Percentiles rank a stretch among this genome's conserved stretches.
Evolutionary conservation across 2,797 vertebrate genomes (phyloP).

Genomic region (Hippoglossus hippoglossus): DNA sequence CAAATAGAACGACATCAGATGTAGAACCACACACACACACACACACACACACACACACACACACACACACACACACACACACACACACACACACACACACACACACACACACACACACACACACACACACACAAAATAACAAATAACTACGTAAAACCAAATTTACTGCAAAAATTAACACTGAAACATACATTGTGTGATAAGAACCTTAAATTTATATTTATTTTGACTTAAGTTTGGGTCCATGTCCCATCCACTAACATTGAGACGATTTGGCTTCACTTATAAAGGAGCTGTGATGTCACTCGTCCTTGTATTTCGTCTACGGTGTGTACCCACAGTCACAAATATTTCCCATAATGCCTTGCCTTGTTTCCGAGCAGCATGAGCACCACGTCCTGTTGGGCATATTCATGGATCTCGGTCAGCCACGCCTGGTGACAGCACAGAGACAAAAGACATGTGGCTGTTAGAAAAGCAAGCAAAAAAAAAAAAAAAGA

Average conservation of each 20-base stretch:
- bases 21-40: neutral
- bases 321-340: neutral
- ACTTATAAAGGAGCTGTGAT: no score
- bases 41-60: neutral
- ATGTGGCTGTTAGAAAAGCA: slow-evolving; percentile 14
- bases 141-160: no score
- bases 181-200: no score
- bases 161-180: no score
- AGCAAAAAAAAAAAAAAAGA: neutral
- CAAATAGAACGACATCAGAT: slow-evolving; percentile 17
- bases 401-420: slow-evolving; percentile 94
- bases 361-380: slow-evolving; percentile 93
- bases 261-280: no score
- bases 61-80: neutral
- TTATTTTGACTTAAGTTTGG: no score
- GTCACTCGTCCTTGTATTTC: neutral
- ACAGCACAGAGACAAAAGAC: slow-evolving; percentile 30
- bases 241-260: no score
- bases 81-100: neutral
- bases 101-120: neutral
- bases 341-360: slow-evolving; percentile 40
- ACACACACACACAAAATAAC: no score
- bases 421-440: slow-evolving; percentile 93
- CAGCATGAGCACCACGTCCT: slow-evolving; percentile 93
- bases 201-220: no score